Evolutionary conservation across 2,888 invertebrate genomes (phyloP).

Genomic region (Dioctria rufipes): DNA sequence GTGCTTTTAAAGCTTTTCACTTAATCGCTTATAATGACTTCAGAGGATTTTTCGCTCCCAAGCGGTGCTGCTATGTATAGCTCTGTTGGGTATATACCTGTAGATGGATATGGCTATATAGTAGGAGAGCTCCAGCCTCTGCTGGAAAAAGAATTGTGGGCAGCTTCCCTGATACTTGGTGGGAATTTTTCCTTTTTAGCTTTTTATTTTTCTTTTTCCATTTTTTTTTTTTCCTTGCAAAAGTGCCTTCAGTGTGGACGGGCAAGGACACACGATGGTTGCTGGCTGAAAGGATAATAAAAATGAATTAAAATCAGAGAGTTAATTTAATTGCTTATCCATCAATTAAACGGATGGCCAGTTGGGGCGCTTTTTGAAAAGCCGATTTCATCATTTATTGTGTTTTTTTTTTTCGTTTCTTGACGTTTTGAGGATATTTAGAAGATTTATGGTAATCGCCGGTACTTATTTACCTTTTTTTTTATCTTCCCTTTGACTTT

Average conservation of each 20-base stretch:
- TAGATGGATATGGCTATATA: neutral
- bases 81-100: neutral
- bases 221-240: conserved; percentile 3
- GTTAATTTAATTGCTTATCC: conserved; percentile 58
- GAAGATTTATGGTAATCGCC: neutral
- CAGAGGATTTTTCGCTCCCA: conserved; percentile 8
- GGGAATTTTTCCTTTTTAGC: conserved; percentile 28
- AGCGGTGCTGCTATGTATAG: neutral
- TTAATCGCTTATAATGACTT: conserved; percentile 51
- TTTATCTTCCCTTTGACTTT: too few species aligned
- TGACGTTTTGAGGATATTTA: neutral
- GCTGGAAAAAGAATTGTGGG: neutral
- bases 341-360: conserved; percentile 56
- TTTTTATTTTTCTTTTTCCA: neutral
- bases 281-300: conserved; percentile 45
- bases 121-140: too few species aligned
- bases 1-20: conserved; percentile 53
- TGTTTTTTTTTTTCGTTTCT: neutral
- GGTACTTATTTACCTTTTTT: neutral
- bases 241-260: neutral
- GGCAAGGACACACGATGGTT: neutral
- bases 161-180: neutral
- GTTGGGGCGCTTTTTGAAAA: conserved; percentile 3
- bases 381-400: conserved; percentile 25
- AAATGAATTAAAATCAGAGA: conserved; percentile 55